Base-by-base conservation (phyloP, 2,888 invertebrate genomes). In the Conops quadrifasciatus region DNA sequence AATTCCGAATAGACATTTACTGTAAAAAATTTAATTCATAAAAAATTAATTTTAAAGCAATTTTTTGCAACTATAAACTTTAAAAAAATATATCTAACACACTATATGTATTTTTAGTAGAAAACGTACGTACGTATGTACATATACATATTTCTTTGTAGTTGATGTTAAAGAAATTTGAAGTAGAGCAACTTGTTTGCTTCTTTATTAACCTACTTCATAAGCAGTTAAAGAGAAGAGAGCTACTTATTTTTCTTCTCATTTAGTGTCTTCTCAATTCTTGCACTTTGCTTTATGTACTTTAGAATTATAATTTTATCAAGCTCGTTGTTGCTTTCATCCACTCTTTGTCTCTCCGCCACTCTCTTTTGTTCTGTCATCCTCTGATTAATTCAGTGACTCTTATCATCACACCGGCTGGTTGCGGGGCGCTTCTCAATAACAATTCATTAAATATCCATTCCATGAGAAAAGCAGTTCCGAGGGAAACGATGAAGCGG, bases 151-250 rank as follows among this genome's bases (percentile, higher is more conserved):
- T 51, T 51, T 51, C 49, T 67, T 69, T 71, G 74, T 75, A 67
- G 65, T 71, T 73, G 71, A 71, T 69, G 73, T 66, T 60, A 70
- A 72, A 72, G 65, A 71, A 71, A 75, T 71, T 77, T 75, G 72
- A 36, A 36, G 9, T 36, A 36, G 36, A 36, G 4, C 9, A 36
- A 36, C 36, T 36, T 36, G 36, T 36, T 36, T 36, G 4, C 36
- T 7, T 36, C 36, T 36, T 36, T 36, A 36, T 36, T 36, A 36
- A 36, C 36, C 36, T 36, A 9, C 36, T 36, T 36, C 4, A 36
- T 36, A 36, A 36, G 36, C 36, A 36, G 36, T 36, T 36, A 36
- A 36, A 36, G 36, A 36, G 36, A 36, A n/a, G 51, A 51, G n/a
- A n/a, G n/a, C 51, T 51, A 51, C 51, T 51, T 19, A 51, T 5